Conservation (phyloP, 2,797 vertebrate genomes). For the Girardinus metallicus region DNA sequence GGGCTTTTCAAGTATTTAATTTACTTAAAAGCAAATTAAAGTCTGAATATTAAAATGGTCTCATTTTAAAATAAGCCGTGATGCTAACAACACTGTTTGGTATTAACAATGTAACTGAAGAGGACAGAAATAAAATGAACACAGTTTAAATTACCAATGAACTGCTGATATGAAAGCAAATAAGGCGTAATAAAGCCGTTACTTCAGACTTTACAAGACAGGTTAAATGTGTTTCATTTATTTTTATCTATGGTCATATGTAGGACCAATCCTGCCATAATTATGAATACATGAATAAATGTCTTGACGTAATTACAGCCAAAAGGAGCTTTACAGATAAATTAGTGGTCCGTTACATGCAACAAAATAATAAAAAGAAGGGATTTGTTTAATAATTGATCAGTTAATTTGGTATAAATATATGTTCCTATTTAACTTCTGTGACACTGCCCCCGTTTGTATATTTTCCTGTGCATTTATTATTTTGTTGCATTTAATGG, state of each 20-base stretch:
- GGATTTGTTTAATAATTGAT: neutral
- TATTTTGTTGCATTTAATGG: no score
- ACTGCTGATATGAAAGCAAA: neutral
- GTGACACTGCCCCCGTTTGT: no score
- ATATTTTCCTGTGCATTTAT: no score
- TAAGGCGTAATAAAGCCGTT: neutral
- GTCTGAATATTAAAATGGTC: neutral
- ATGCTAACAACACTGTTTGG: neutral
- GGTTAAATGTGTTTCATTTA: neutral
- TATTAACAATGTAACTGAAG: neutral
- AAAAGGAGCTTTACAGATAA: neutral
- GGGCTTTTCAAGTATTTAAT: neutral
- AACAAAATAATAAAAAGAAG: neutral
- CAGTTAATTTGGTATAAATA: neutral
- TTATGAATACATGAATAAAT: no score
- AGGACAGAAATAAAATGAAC: neutral
- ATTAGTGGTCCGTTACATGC: neutral
- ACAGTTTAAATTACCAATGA: neutral
- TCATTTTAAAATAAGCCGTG: neutral
- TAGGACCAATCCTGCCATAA: no score
- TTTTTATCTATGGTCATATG: neutral
- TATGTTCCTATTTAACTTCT: neutral
- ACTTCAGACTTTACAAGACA: neutral
- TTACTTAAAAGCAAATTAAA: neutral
- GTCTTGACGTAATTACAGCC: no score